These are phyloP conservation scores for Gymnobelideus leadbeateri DNA, from an alignment of 2,113 vertebrate species.

Conservation along the genomic window DNA sequence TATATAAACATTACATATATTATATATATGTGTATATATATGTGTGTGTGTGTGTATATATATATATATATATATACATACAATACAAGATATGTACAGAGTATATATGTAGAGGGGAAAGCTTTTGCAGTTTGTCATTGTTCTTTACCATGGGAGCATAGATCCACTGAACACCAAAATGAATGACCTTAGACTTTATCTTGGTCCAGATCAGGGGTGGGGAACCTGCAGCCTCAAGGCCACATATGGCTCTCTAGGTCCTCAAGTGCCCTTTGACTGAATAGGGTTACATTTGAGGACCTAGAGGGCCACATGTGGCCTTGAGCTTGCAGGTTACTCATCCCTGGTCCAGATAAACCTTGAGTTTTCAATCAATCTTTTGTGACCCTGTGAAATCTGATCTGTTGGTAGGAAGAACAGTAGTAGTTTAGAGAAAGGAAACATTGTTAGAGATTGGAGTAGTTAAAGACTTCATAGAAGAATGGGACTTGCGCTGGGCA, in stretches of 20 bases:
- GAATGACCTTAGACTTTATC: background rate
- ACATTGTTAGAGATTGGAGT: background rate
- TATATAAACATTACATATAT: too few species aligned
- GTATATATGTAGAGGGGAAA: background rate
- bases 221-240: too few species aligned
- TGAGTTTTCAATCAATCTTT: background rate
- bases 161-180: background rate
- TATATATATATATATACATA: too few species aligned
- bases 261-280: too few species aligned
- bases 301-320: too few species aligned
- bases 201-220: background rate
- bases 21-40: too few species aligned
- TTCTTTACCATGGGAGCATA: background rate
- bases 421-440: background rate
- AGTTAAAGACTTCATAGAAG: background rate
- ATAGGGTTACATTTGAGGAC: too few species aligned
- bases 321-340: too few species aligned
- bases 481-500: background rate
- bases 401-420: background rate
- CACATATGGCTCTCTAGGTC: too few species aligned
- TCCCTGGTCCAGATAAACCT: background rate
- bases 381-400: background rate
- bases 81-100: background rate
- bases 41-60: too few species aligned
- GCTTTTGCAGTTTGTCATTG: background rate